A percentile compares a stretch with the other conserved stretches of the same genome.
phyloP scores from a whole-genome alignment of 2,888 invertebrate species.

The Dastarcus helophoroides region DNA sequence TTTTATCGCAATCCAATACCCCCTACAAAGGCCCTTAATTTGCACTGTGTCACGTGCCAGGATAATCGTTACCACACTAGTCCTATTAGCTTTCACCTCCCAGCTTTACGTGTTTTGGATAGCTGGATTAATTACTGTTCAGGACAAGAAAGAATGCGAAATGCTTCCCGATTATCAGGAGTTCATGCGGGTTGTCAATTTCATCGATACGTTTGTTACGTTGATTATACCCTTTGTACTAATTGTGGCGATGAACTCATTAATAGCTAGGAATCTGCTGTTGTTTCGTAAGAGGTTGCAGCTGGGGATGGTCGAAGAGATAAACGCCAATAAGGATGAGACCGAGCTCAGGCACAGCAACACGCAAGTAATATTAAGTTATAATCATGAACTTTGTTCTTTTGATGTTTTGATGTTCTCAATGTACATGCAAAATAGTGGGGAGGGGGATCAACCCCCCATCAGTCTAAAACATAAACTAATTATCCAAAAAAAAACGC shows the following conservation, averaged over 20 bases:
- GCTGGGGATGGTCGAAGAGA: constrained; percentile 28
- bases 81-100: constrained; percentile 34
- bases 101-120: constrained; percentile 33
- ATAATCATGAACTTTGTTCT: too few species aligned
- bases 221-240: constrained; percentile 49
- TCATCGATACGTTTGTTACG: constrained; percentile 49
- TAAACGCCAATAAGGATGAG: constrained; percentile 28
- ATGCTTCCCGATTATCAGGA: constrained; percentile 40
- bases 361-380: too few species aligned
- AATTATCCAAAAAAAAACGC: too few species aligned
- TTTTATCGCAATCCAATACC: constrained; percentile 55
- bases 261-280: constrained; percentile 45
- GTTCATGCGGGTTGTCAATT: constrained; percentile 44
- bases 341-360: constrained; percentile 36
- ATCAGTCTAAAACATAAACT: too few species aligned
- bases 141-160: constrained; percentile 36
- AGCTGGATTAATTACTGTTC: constrained; percentile 23
- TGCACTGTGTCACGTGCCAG: constrained; percentile 51
- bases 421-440: too few species aligned
- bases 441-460: too few species aligned
- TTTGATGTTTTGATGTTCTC: too few species aligned
- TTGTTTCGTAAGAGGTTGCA: constrained; percentile 38
- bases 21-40: constrained; percentile 45
- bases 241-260: constrained; percentile 51
- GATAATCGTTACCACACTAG: constrained; percentile 39